A percentile compares a stretch with the other conserved stretches of the same genome.
phyloP scores from a whole-genome alignment of 2,888 invertebrate species.

The Leptogaster cylindrica region DNA sequence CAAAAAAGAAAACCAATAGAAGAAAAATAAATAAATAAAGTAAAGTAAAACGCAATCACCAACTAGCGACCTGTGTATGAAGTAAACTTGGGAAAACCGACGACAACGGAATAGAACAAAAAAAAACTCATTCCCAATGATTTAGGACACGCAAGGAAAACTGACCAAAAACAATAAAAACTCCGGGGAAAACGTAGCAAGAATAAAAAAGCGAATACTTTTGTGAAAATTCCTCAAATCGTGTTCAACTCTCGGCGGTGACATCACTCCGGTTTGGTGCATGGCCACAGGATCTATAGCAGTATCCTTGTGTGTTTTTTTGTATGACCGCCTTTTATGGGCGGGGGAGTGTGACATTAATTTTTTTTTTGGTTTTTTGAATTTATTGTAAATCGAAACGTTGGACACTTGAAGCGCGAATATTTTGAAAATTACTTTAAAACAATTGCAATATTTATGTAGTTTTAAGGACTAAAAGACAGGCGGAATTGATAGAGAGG shows the following conservation, averaged over 20 bases:
- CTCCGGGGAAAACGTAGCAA: not conserved
- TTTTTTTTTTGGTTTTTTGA: too few species aligned
- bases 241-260: not conserved
- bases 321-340: slow-evolving; percentile 22
- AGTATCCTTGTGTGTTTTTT: slow-evolving; percentile 23
- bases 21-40: not conserved
- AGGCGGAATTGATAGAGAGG: too few species aligned
- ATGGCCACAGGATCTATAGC: not conserved
- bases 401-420: too few species aligned
- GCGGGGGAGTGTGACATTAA: too few species aligned
- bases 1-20: slow-evolving; percentile 17
- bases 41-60: not conserved
- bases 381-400: too few species aligned
- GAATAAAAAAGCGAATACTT: not conserved
- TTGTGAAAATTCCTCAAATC: not conserved
- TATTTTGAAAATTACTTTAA: too few species aligned
- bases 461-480: too few species aligned
- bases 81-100: not conserved
- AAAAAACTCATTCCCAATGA: not conserved
- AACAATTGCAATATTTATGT: not conserved
- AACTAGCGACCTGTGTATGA: too few species aligned
- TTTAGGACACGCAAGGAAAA: not conserved
- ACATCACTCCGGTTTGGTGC: slow-evolving; percentile 30
- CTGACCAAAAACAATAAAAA: not conserved
- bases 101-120: not conserved